A percentile compares a stretch with the other conserved stretches of the same genome.
phyloP scores from a whole-genome alignment of 1,140 invertebrate species.

The Scaptomyza montana region DNA sequence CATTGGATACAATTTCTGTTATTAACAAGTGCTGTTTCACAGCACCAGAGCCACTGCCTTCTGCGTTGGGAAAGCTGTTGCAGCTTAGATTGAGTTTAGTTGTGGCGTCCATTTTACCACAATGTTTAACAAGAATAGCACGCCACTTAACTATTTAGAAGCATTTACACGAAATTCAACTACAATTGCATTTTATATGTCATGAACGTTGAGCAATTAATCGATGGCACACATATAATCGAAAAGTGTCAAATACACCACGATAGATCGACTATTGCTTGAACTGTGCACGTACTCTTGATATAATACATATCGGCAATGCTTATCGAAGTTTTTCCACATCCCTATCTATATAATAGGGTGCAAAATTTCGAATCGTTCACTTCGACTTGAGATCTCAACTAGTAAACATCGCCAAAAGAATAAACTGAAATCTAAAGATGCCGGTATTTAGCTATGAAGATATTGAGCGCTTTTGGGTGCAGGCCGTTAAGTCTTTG shows the following conservation, averaged over 20 bases:
- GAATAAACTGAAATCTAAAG: too few relatives aligned
- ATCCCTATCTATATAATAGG: too few relatives aligned
- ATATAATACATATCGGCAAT: too few relatives aligned
- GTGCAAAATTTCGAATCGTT: too few relatives aligned
- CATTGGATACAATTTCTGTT: not conserved
- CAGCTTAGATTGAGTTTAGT: not conserved
- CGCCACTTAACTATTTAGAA: constrained; percentile 1
- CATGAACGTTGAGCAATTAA: constrained; percentile 6
- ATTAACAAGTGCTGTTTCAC: not conserved
- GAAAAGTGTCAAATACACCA: not conserved
- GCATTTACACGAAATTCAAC: not conserved
- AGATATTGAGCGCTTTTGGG: too few relatives aligned
- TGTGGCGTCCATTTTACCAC: not conserved
- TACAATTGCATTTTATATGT: constrained; percentile 13
- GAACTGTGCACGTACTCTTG: too few relatives aligned
- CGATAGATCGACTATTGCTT: too few relatives aligned
- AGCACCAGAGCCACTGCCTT: not conserved
- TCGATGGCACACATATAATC: constrained; percentile 8
- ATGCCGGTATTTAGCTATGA: too few relatives aligned
- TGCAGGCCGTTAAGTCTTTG: too few relatives aligned
- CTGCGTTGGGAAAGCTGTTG: not conserved
- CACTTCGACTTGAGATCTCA: too few relatives aligned
- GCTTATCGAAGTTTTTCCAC: too few relatives aligned
- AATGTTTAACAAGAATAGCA: not conserved
- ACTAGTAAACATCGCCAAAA: too few relatives aligned